Conservation (phyloP, 2,888 invertebrate species). For the Phyto melanocephala region DNA sequence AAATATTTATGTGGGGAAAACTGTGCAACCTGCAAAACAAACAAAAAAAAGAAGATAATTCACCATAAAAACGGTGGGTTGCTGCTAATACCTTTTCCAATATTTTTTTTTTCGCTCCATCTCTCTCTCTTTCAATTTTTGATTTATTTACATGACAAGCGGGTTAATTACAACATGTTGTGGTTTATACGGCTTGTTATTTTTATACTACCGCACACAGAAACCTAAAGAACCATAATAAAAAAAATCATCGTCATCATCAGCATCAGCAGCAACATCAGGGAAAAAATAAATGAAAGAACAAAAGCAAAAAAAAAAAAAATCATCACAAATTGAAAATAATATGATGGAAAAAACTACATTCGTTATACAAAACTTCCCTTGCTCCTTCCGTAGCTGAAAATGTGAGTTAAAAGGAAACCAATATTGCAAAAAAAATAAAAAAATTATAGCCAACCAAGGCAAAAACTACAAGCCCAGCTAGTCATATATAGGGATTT, state of each 20-base stretch:
- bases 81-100: conserved; percentile 43
- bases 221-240: conserved; percentile 47
- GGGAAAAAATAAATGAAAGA: conserved; percentile 15
- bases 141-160: conserved; percentile 69
- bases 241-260: conserved; percentile 50
- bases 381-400: not conserved
- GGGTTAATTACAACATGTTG: conserved; percentile 69
- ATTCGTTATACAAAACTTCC: not conserved
- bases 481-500: conserved; percentile 31
- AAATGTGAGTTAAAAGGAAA: conserved; percentile 20
- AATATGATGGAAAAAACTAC: conserved; percentile 19
- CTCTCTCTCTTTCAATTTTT: conserved; percentile 44
- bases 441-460: not conserved
- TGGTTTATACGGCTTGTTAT: conserved; percentile 65
- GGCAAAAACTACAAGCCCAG: conserved; percentile 6
- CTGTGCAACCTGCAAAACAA: not conserved
- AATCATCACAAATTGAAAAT: conserved; percentile 50
- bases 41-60: not conserved
- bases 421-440: not conserved
- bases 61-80: conserved; percentile 66
- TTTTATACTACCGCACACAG: conserved; percentile 56
- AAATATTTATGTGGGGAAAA: conserved; percentile 50
- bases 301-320: not conserved
- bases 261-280: conserved; percentile 23
- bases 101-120: conserved; percentile 2